A percentile compares a stretch with the other conserved stretches of the same genome.
phyloP scores from a whole-genome alignment of 2,888 invertebrate species.

The Calameuta idolon region DNA sequence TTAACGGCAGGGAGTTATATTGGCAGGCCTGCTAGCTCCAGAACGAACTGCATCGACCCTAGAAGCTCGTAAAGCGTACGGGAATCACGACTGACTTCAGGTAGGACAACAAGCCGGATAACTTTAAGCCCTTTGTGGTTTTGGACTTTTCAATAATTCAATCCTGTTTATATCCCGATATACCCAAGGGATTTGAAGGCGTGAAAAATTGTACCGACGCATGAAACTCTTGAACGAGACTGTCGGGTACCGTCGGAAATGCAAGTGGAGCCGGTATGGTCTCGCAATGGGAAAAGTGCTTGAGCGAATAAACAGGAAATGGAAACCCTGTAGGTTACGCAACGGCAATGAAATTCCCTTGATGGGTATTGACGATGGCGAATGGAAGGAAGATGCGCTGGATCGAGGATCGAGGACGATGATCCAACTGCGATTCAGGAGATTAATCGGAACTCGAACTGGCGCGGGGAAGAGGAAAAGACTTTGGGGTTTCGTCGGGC shows the following conservation, averaged over 20 bases:
- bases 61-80: background rate
- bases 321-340: background rate
- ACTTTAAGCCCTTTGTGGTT: background rate
- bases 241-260: background rate
- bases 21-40: background rate
- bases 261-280: background rate
- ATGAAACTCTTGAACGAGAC: background rate
- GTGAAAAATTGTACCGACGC: background rate
- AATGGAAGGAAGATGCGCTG: background rate
- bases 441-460: background rate
- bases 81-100: background rate
- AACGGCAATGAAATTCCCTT: background rate
- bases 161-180: too few relatives aligned
- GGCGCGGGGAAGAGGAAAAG: background rate
- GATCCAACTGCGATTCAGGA: background rate
- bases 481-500: conserved; percentile 20
- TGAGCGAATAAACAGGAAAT: background rate
- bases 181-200: background rate
- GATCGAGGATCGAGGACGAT: background rate
- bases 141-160: too few relatives aligned
- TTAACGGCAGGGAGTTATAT: background rate
- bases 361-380: background rate
- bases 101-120: background rate
- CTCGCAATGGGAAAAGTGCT: background rate
- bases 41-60: background rate